Percentiles rank a stretch among this genome's conserved stretches.
These are phyloP conservation scores for Petrolisthes manimaculis DNA, from an alignment of 2,888 invertebrate species.

Conservation along the genomic window DNA sequence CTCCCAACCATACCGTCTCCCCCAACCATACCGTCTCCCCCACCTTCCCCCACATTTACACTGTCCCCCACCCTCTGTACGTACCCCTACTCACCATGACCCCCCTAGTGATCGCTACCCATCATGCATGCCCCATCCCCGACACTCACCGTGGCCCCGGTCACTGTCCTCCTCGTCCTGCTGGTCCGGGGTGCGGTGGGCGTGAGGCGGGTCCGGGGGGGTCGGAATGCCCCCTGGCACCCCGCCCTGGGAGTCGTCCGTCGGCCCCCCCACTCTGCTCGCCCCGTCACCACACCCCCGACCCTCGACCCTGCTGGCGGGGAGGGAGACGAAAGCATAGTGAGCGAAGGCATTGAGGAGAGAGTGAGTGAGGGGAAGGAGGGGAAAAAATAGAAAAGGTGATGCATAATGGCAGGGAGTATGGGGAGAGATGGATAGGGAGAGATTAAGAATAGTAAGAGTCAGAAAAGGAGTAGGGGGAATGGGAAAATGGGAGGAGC, in stretches of 20 bases:
- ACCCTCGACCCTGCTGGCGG: slow-evolving; percentile 57
- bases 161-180: slow-evolving; percentile 58
- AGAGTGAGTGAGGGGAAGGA: slow-evolving; percentile 11
- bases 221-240: slow-evolving; percentile 56
- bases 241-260: slow-evolving; percentile 37
- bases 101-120: neutral
- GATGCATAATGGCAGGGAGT: neutral
- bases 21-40: neutral
- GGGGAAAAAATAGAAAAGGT: slow-evolving; percentile 8
- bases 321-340: neutral
- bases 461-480: neutral
- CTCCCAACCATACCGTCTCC: neutral
- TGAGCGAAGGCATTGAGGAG: neutral
- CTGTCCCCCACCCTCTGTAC: neutral
- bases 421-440: slow-evolving; percentile 6
- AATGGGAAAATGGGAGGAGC: neutral
- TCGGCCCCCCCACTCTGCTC: slow-evolving; percentile 46
- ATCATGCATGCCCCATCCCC: neutral
- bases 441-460: neutral
- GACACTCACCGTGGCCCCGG: slow-evolving; percentile 53
- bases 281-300: slow-evolving; percentile 65
- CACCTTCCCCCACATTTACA: neutral
- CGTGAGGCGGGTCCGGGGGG: slow-evolving; percentile 65
- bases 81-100: neutral
- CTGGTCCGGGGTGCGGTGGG: slow-evolving; percentile 45